These are phyloP conservation scores for Nibea coibor DNA, from an alignment of 2,113 vertebrate genomes.

Conservation along the genomic window DNA sequence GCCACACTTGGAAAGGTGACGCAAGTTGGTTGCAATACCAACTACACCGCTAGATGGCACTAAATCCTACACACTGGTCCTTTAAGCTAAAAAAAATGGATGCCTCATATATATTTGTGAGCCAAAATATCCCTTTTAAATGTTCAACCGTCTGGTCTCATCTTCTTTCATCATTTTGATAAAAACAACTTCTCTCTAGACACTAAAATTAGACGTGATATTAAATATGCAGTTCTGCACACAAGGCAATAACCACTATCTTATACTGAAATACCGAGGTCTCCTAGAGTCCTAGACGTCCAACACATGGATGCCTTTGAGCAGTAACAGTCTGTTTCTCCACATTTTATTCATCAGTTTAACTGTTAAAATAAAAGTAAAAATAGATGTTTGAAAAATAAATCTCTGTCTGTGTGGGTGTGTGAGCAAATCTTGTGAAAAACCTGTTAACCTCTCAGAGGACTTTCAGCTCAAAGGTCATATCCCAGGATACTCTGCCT, in stretches of 20 bases:
- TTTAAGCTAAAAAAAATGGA: too few relatives aligned
- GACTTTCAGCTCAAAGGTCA: slow-evolving; percentile 24
- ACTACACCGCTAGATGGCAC: too few relatives aligned
- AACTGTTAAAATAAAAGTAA: background rate
- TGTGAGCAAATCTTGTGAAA: background rate
- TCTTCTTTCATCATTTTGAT: background rate
- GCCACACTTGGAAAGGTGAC: too few relatives aligned
- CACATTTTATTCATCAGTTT: background rate
- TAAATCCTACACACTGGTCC: too few relatives aligned
- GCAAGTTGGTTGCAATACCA: background rate
- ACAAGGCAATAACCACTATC: background rate
- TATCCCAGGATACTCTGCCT: slow-evolving; percentile 13
- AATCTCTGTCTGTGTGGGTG: background rate
- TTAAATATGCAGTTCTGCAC: background rate
- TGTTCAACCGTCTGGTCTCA: background rate
- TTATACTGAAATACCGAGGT: slow-evolving; percentile 6
- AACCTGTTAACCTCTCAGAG: background rate
- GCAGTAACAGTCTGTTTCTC: background rate
- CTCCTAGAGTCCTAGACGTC: background rate
- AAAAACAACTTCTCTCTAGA: background rate
- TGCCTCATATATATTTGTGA: background rate
- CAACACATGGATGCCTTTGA: background rate
- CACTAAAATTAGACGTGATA: background rate
- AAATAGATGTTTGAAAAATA: slow-evolving; percentile 2
- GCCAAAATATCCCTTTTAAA: background rate